Evolutionary conservation across 2,888 invertebrate species (phyloP).

Genomic region (Drosophila pegasa): DNA sequence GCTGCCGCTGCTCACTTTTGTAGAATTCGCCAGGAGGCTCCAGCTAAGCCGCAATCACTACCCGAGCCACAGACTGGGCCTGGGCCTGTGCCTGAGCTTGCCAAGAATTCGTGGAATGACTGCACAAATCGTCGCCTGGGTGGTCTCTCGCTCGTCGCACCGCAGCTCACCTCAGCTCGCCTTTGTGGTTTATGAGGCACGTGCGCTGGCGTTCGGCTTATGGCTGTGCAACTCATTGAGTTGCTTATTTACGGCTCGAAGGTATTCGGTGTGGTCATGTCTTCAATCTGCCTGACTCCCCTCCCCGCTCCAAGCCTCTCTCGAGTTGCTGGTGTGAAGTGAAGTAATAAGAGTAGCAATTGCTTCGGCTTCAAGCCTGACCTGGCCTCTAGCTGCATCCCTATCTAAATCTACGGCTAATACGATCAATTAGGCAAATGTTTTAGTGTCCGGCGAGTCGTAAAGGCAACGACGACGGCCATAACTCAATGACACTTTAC

Average conservation of each 20-base stretch:
- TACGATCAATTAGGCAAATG: conserved; percentile 70
- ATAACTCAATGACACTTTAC: conserved; percentile 74
- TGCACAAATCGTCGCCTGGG: conserved; percentile 76
- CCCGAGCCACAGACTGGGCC: conserved; percentile 5
- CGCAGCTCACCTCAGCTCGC: conserved; percentile 13
- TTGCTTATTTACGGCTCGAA: conserved; percentile 76
- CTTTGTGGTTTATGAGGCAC: conserved; percentile 74
- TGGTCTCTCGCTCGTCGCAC: conserved; percentile 47
- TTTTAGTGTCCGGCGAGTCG: conserved; percentile 32
- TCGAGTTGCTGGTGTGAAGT: conserved; percentile 52
- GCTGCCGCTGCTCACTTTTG: conserved; percentile 25
- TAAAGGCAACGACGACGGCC: conserved; percentile 48
- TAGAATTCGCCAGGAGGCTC: conserved; percentile 56
- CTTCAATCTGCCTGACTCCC: conserved; percentile 6
- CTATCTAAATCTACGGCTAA: conserved; percentile 30
- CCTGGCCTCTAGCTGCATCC: neutral
- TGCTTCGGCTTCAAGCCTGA: conserved; percentile 2
- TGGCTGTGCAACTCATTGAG: conserved; percentile 75
- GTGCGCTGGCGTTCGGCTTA: conserved; percentile 77
- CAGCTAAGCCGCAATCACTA: conserved; percentile 55
- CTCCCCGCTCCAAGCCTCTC: conserved; percentile 7
- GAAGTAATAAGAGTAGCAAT: conserved; percentile 76
- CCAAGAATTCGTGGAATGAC: conserved; percentile 77
- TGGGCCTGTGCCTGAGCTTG: conserved; percentile 40
- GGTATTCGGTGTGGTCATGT: conserved; percentile 66